Evolutionary conservation across 2,888 invertebrate genomes (phyloP), one percentile per base, ranked within the genome.

Genomic region (Aleiodes alternator): DNA sequence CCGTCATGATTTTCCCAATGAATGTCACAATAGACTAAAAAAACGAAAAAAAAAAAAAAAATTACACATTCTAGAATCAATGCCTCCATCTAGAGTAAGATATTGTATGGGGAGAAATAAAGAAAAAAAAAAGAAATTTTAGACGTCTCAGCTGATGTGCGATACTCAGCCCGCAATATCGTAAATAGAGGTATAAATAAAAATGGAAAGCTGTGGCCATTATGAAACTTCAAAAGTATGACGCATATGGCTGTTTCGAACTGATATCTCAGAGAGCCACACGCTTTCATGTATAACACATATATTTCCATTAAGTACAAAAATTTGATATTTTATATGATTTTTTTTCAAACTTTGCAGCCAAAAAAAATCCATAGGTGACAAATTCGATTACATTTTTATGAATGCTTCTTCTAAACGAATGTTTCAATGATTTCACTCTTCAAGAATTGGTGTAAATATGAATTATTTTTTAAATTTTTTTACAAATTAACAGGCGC

Each of bases 201-300:
- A 72, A 76, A 76, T 72, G 59, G 34, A 69, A 76, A 69, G 69
- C 68, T n/a, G 31, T 38, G 53, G 59, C 53, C 55, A 69, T 68
- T 76, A 72, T 56, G 57, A 76, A 43, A 76, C 43, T 76, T 76
- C 56, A 72, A 76, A 76, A 76, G 76, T 76, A 76, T 76, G 76
- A 76, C 72, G 53, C 76, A 76, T 76, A 76, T 76, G 76, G 76
- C 76, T 76, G 76, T 71, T 72, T 57, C 55, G 56, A 57, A 68
- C 75, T 75, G 75, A 75, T 75, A 75, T 75, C 75, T 68, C 57
- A 64, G 38, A 55, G 64, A 70, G 69, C 69, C 74, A 66, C 66
- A 71, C 71, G 48, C 72, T 31, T 59, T 57, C 59, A 61, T 53
- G 38, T 51, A 72, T 31, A 48, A 48, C n/a, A 59, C 57, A 38